Percentiles rank a stretch among this genome's conserved stretches.
Evolutionary conservation across 2,797 vertebrate genomes (phyloP).

Genomic region (Etheostoma perlongum): DNA sequence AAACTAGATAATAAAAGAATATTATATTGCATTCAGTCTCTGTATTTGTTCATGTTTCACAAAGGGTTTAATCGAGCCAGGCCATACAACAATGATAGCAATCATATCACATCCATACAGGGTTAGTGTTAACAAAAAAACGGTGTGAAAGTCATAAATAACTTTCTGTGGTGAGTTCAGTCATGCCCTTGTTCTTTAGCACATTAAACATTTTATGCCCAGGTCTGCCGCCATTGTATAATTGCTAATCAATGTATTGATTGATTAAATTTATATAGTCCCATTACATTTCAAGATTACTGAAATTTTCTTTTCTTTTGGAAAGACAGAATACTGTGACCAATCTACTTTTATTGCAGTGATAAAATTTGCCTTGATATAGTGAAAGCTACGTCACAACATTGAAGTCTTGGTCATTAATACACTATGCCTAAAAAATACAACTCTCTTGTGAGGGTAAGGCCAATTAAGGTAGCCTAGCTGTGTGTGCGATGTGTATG

Average conservation of each 20-base stretch:
- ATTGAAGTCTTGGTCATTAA: slow-evolving; percentile 59
- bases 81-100: no score
- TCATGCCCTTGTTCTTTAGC: slow-evolving; percentile 39
- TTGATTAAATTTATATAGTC: slow-evolving; percentile 71
- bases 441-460: slow-evolving; percentile 63
- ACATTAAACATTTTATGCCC: slow-evolving; percentile 63
- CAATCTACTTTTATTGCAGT: slow-evolving; percentile 72
- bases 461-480: slow-evolving; percentile 75
- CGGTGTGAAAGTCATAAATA: background rate
- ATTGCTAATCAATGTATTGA: slow-evolving; percentile 81
- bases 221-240: slow-evolving; percentile 63
- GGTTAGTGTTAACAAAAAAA: background rate
- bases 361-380: slow-evolving; percentile 75
- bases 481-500: slow-evolving; percentile 37
- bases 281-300: slow-evolving; percentile 64
- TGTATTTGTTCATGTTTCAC: no score
- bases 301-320: slow-evolving; percentile 72
- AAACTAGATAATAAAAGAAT: no score
- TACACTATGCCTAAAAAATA: slow-evolving; percentile 68
- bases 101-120: no score
- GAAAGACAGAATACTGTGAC: slow-evolving; percentile 65
- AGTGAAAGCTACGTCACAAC: slow-evolving; percentile 69
- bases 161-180: slow-evolving; percentile 21
- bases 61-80: no score
- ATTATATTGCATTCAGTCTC: no score